Evolutionary conservation across 2,888 invertebrate species (phyloP), one percentile per base, ranked within the genome.

Genomic region (Temnothorax ravouxi): DNA sequence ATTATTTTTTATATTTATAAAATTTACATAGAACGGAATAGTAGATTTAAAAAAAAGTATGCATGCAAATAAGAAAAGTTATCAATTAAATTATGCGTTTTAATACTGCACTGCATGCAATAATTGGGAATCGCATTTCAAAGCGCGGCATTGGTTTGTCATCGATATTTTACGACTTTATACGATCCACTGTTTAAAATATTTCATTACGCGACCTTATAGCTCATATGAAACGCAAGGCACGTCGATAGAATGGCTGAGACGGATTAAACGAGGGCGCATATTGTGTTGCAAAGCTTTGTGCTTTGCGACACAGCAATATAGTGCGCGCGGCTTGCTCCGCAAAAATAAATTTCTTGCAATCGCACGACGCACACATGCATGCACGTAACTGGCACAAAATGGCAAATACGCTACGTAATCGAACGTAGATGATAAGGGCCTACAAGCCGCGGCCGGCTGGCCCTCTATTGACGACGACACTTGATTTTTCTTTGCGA

Each of bases 251-350:
- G n/a, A 74, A 74, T 34, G 56, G 21, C 21, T 13, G 21, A 4
- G 25, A 2, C 56, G 11, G 56, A 72, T 74, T 74, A 74, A 74
- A 74, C 56, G 41, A 25, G 25, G 29, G 38, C 15, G 64, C 13
- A 21, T 66, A 66, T 76, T 66, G 18, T n/a, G n/a, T n/a, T n/a
- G n/a, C n/a, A n/a, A n/a, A n/a, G 38, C 50, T 66, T 76, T 66
- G 76, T 25, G 50, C 18, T 50, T 13, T 50, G 21, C 47, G 47
- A 64, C 25, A 38, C 62, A n/a, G 75, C 34, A n/a, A 50, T 50
- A 50, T 50, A 15, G 13, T 38, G 64, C 29, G 29, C 29, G 29
- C 29, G 29, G 21, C 25, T 76, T 76, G 76, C 50, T 8, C 38
- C 38, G 38, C 50, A 25, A 38, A 66, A 76, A 66, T 66, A 76